phyloP scores from a whole-genome alignment of 2,888 invertebrate species.

The Volucella inflata region DNA sequence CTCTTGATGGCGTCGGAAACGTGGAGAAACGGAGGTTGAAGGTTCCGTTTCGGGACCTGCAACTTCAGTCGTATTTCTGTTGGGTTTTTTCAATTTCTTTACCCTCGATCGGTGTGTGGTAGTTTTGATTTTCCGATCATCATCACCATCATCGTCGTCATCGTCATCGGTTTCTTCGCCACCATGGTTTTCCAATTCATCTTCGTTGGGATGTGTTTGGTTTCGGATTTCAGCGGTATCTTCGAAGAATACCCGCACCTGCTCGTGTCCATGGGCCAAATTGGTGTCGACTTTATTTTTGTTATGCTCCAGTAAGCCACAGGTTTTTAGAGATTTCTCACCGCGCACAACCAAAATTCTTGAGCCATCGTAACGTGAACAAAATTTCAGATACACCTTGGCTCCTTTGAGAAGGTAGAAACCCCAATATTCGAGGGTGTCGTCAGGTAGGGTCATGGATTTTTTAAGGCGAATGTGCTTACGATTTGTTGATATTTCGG shows the following conservation, averaged over 20 bases:
- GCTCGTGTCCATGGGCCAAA: slow-evolving; percentile 83
- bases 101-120: slow-evolving; percentile 77
- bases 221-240: slow-evolving; percentile 84
- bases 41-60: slow-evolving; percentile 20
- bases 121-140: slow-evolving; percentile 11
- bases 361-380: slow-evolving; percentile 91
- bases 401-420: slow-evolving; percentile 92
- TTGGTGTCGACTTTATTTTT: slow-evolving; percentile 87
- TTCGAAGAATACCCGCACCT: slow-evolving; percentile 86
- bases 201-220: slow-evolving; percentile 61
- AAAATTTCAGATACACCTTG: slow-evolving; percentile 90
- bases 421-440: slow-evolving; percentile 94
- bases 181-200: slow-evolving; percentile 81
- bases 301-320: slow-evolving; percentile 90
- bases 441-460: slow-evolving; percentile 92
- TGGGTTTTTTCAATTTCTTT: slow-evolving; percentile 76
- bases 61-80: slow-evolving; percentile 64
- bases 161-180: slow-evolving; percentile 80
- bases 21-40: slow-evolving; percentile 3
- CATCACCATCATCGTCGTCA: slow-evolving; percentile 17
- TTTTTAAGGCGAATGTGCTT: slow-evolving; percentile 92
- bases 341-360: slow-evolving; percentile 92
- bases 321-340: slow-evolving; percentile 90
- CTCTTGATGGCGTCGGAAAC: slow-evolving; percentile 43
- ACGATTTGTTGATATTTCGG: slow-evolving; percentile 88